Percentiles rank a stretch among this genome's conserved stretches.
These are phyloP conservation scores for Timandra comae DNA, from an alignment of 2,888 invertebrate species.

Conservation along the genomic window DNA sequence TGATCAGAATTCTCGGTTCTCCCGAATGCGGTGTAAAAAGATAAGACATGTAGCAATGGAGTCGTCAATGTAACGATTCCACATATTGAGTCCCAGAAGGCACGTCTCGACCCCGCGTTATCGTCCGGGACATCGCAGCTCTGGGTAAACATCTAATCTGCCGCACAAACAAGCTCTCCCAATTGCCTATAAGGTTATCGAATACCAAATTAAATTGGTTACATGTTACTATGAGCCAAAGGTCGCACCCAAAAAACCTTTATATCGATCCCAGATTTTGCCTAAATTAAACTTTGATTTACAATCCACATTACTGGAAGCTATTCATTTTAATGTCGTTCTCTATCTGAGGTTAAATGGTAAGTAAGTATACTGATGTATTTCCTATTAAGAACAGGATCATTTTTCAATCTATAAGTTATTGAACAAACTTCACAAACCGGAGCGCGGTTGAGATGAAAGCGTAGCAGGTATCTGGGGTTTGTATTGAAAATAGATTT, in stretches of 20 bases:
- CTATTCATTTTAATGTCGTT: conserved; percentile 1
- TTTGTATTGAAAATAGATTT: background rate
- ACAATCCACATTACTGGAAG: background rate
- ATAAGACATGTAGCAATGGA: conserved; percentile 49
- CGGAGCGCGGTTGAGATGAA: conserved; percentile 12
- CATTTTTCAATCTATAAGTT: conserved; percentile 21
- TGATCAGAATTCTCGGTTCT: conserved; percentile 23
- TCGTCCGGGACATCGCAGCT: conserved; percentile 59
- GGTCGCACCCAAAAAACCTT: conserved; percentile 31
- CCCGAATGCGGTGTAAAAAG: conserved; percentile 45
- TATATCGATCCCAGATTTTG: conserved; percentile 16
- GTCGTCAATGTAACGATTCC: conserved; percentile 56
- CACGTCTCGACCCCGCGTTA: conserved; percentile 59
- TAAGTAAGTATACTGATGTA: conserved; percentile 3
- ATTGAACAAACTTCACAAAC: conserved; percentile 12
- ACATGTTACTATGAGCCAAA: conserved; percentile 40
- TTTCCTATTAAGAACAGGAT: conserved; percentile 11
- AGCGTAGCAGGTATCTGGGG: conserved; percentile 2
- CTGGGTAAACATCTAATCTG: conserved; percentile 64
- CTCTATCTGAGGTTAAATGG: background rate
- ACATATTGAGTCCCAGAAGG: conserved; percentile 50
- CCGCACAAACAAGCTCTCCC: conserved; percentile 60
- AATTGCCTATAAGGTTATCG: conserved; percentile 63
- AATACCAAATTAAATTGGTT: conserved; percentile 65
- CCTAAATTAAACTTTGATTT: conserved; percentile 8